Base-by-base conservation (phyloP, 2,797 vertebrate species). In the Trematomus bernacchii region DNA sequence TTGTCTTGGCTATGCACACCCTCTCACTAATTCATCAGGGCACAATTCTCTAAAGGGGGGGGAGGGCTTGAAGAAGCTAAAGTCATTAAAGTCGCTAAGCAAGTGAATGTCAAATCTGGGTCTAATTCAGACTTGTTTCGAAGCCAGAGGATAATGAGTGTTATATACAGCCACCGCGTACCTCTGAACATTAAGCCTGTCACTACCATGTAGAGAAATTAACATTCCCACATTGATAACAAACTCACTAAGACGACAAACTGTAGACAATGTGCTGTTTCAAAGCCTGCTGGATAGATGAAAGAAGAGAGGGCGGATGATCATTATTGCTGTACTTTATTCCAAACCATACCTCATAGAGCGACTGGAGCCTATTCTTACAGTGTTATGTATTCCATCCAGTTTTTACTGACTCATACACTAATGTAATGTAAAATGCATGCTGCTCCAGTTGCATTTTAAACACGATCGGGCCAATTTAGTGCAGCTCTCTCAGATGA, bases 381-480 rank as follows among this genome's bases (percentile, higher is more conserved):
- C 62, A 48, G 19, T 64, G 58, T 87, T 87, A 83, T 78, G 79
- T 66, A 72, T 71, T 89, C 82, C 75, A 68, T 64, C 80, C 84
- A 67, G 73, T 84, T 87, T 87, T 84, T 73, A 87, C 90, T 79
- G 90, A 91, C 80, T 92, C 87, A 83, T 67, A 82, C 89, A 66
- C 90, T 87, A 88, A 88, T 87, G 87, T 85, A 85, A 92, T 90
- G 84, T 85, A 93, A 91, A 92, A 92, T 90, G 87, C 84, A 89
- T 89, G 87, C 80, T 90, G 91, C 91, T 94, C 93, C 84, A 91
- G 81, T 89, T 93, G 81, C 91, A 93, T 91, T 90, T 90, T 89
- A 91, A 93, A 92, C 80, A 87, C 74, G 68, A 87, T 87, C 23
- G 44, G 80, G 82, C 83, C 78, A 77, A 85, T 87, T 91, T 77